phyloP scores from a whole-genome alignment of 2,113 vertebrate genomes.

The Dipodomys merriami region DNA sequence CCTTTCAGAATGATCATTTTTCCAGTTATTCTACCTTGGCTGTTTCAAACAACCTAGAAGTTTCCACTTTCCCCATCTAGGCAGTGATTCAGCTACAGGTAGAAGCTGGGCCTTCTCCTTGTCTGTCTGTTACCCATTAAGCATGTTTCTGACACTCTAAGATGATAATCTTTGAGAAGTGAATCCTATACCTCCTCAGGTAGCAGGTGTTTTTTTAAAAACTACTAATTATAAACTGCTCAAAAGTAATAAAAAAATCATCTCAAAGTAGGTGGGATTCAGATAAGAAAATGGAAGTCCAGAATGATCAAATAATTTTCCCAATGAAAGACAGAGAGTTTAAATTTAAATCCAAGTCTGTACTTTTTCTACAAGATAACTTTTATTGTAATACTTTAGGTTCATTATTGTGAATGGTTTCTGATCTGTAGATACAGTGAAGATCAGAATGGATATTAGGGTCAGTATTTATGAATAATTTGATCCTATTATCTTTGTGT shows the following conservation, averaged over 20 bases:
- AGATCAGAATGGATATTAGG: background rate
- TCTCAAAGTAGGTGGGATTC: background rate
- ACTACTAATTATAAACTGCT: background rate
- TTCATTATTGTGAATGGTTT: background rate
- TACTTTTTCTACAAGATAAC: background rate
- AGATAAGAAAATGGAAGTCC: background rate
- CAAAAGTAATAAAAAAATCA: background rate
- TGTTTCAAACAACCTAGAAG: background rate
- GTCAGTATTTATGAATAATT: background rate
- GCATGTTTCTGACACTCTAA: background rate
- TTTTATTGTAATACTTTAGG: background rate
- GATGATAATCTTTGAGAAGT: background rate
- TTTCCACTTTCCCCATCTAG: background rate
- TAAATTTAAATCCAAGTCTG: background rate
- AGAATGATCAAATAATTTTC: background rate
- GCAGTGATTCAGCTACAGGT: too few relatives aligned
- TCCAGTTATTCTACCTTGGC: background rate
- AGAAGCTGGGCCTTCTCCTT: background rate
- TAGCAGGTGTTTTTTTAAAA: fast-evolving
- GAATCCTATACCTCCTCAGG: background rate
- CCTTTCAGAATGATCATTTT: background rate
- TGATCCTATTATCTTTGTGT: background rate
- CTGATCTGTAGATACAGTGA: background rate
- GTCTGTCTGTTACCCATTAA: background rate
- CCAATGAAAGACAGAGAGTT: background rate